phyloP scores from a whole-genome alignment of 2,113 vertebrate species.

The Turdus rufiventris region DNA sequence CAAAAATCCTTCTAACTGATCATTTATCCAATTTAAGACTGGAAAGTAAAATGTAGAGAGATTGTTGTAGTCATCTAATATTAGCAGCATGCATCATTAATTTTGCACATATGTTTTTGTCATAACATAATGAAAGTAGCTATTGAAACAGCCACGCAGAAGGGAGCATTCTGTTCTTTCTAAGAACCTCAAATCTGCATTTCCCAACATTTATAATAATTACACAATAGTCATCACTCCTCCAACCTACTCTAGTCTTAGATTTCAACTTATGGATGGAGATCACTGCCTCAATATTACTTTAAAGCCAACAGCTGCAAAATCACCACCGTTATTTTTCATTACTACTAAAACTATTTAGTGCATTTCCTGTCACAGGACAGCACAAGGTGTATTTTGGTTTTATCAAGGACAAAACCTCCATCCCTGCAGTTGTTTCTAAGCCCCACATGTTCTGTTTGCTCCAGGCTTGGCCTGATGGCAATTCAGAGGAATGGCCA shows the following conservation, averaged over 20 bases:
- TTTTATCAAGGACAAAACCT: background rate
- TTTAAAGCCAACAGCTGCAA: background rate
- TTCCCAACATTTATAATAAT: background rate
- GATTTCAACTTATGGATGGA: background rate
- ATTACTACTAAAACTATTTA: background rate
- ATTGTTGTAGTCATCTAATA: background rate
- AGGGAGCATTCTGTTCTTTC: background rate
- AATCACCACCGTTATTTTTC: background rate
- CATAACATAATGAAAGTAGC: background rate
- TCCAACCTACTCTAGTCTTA: background rate
- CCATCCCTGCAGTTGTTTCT: background rate
- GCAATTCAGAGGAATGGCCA: conserved; percentile 21
- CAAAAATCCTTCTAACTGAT: conserved; percentile 19
- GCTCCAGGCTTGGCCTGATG: background rate
- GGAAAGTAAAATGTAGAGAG: background rate
- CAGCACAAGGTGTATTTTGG: background rate
- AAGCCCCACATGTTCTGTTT: background rate
- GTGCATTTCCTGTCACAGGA: background rate
- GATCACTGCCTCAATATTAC: background rate
- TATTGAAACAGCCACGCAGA: background rate
- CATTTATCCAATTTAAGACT: conserved; percentile 12
- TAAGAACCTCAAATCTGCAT: background rate
- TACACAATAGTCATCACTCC: background rate
- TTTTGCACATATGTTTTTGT: conserved; percentile 11
- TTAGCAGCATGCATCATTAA: background rate